phyloP scores from a whole-genome alignment of 1,140 invertebrate genomes.

The Cydia splendana region DNA sequence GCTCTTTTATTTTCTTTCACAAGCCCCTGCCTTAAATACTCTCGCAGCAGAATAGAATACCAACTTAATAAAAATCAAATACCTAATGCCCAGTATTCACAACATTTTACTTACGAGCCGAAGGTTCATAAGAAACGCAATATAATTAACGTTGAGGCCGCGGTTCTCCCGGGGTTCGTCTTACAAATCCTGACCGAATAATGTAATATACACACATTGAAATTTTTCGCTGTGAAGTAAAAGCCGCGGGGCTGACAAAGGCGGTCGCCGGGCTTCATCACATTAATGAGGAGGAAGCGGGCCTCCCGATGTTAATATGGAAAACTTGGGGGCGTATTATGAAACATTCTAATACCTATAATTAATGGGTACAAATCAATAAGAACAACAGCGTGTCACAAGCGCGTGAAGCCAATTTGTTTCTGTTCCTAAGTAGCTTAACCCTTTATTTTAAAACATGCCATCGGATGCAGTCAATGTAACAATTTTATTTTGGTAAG shows the following conservation, averaged over 20 bases:
- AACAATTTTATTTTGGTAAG: no score
- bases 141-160: constrained; percentile 3
- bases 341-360: not conserved
- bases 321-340: not conserved
- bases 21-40: no score
- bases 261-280: not conserved
- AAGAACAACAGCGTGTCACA: no score
- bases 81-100: not conserved
- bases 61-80: not conserved
- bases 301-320: not conserved
- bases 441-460: no score
- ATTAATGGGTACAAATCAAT: no score
- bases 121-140: not conserved
- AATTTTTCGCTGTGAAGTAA: not conserved
- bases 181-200: constrained; percentile 18
- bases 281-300: constrained; percentile 12
- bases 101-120: not conserved
- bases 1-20: no score
- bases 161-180: not conserved
- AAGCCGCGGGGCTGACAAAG: constrained; percentile 4
- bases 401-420: no score
- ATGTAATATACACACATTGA: not conserved
- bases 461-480: no score
- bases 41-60: not conserved
- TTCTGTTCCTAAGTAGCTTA: no score